Evolutionary conservation across 1,140 invertebrate species (phyloP).

Genomic region (Helicoverpa zea): DNA sequence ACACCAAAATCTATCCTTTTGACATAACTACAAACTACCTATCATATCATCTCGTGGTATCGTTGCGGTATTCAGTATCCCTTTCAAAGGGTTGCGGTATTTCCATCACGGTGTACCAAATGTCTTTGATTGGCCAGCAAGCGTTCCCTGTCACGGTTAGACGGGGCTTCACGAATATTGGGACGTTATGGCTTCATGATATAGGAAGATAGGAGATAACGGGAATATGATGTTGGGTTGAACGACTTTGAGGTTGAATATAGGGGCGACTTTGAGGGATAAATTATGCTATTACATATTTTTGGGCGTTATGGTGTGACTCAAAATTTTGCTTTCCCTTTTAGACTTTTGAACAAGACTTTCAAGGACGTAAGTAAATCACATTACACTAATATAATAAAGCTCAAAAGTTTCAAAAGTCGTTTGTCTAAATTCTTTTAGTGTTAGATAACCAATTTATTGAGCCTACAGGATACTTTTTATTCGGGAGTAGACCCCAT

Average conservation of each 20-base stretch:
- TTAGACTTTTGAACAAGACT: no score
- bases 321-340: no score
- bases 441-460: no score
- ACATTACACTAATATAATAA: no score
- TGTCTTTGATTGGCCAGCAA: constrained; percentile 3
- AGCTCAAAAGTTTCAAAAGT: no score
- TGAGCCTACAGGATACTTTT: no score
- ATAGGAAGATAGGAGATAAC: background rate
- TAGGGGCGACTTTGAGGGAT: no score
- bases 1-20: background rate
- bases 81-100: constrained; percentile 5
- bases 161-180: background rate
- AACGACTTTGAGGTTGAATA: background rate
- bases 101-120: background rate
- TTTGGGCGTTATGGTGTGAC: no score
- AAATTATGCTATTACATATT: no score
- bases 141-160: background rate
- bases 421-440: no score
- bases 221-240: background rate
- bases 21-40: background rate
- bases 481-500: no score
- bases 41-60: background rate
- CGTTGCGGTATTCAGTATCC: background rate
- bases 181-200: background rate
- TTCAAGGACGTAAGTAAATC: no score